Base-by-base conservation (phyloP, 2,113 vertebrate species). In the Pantherophis guttatus region DNA sequence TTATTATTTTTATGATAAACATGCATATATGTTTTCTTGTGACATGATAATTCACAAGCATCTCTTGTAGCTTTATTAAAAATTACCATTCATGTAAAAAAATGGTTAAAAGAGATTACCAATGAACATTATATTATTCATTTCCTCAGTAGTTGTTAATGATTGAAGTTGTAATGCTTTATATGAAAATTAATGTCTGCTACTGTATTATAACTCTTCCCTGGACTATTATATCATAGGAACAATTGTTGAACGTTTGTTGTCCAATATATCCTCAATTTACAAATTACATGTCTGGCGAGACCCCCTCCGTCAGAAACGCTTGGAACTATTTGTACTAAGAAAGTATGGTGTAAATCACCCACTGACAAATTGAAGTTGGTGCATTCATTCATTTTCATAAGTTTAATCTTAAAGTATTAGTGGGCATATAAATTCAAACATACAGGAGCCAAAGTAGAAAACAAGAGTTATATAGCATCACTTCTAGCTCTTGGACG, bases 391-490 rank as follows among this genome's bases (percentile, higher is more conserved):
- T 93, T 90, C 21, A 62, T 90, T 93, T 55, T 93, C 52, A 53
- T 89, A 39, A 87, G 23, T 93, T 90, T 90, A 86, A 59, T 93
- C 75, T 62, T 86, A 50, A 50, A 62, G 9, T 65, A 85, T 86
- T 90, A 62, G 19, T 62, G 48, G 65, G 7, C 48, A 39, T 90
- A 93, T 93, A 86, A 90, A 90, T 93, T 93, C 90, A 86, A 53
- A 23, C 53, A 54, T 50, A 21, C 48, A 53, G 75, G 44, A 90
- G 75, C 88, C 92, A 93, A 93, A 90, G 57, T 48, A 86, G n/a
- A 57, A 93, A 29, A 39, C 17, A 44, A 93, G 29, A 89, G 52
- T 90, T 93, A 62, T 59, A 90, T 44, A 86, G 88, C 48, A 90
- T 24, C 39, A 52, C 62, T 93, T 89, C 39, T 86, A n/a, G 26